A percentile compares a stretch with the other conserved stretches of the same genome.
Conservation (phyloP, 1,140 invertebrate species). For the Grapholita molesta region DNA sequence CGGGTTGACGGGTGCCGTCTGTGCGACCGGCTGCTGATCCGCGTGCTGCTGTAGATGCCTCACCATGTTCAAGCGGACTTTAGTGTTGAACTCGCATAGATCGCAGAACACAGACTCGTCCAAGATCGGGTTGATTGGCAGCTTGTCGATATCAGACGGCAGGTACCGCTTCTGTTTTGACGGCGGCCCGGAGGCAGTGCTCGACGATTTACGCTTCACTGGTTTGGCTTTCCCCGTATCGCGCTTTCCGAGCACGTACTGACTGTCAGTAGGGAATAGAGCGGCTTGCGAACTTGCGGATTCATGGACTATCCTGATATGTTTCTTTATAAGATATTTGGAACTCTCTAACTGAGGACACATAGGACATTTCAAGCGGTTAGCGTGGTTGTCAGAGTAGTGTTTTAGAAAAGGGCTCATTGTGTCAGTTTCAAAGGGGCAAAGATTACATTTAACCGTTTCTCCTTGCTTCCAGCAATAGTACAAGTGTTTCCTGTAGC, state of each 20-base stretch:
- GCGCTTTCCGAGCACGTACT: not conserved
- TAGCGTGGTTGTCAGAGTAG: not conserved
- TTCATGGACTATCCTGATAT: not conserved
- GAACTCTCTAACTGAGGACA: not conserved
- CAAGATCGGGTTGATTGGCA: conserved; percentile 84
- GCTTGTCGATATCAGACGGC: conserved; percentile 80
- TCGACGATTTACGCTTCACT: conserved; percentile 28
- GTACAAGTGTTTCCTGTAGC: conserved; percentile 41
- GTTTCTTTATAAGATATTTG: not conserved
- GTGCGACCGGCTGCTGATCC: conserved; percentile 79
- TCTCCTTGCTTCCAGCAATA: conserved; percentile 24
- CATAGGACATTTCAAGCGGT: not conserved
- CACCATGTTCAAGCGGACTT: conserved; percentile 86
- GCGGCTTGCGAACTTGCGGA: not conserved
- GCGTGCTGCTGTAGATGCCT: conserved; percentile 85
- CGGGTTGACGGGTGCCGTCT: conserved; percentile 85
- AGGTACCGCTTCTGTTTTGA: conserved; percentile 42
- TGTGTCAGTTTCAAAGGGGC: conserved; percentile 18
- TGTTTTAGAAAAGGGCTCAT: not conserved
- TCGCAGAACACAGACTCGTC: conserved; percentile 81
- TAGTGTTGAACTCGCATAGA: conserved; percentile 83
- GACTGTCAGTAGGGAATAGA: not conserved
- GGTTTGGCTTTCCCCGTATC: not conserved
- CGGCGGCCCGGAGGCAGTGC: conserved; percentile 21
- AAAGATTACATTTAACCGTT: conserved; percentile 37